phyloP scores from a whole-genome alignment of 2,113 vertebrate genomes.

The Leptobrachium ailaonicum region DNA sequence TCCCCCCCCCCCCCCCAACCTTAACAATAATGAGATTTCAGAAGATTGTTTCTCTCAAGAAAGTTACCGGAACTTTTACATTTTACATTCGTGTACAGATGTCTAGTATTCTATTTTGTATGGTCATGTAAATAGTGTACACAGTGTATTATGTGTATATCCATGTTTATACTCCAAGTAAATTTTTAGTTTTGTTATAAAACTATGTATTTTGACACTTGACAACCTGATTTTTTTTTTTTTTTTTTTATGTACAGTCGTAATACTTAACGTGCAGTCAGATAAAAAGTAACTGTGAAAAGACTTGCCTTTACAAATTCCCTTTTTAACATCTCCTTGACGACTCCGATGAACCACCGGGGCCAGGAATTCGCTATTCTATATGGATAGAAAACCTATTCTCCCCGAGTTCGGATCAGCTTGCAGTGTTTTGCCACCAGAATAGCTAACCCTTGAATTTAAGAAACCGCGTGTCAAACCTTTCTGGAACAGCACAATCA shows the following conservation, averaged over 20 bases:
- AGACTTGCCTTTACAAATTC: constrained; percentile 76
- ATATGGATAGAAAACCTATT: no score
- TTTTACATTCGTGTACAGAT: constrained; percentile 53
- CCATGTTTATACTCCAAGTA: constrained; percentile 85
- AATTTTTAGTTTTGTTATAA: constrained; percentile 96
- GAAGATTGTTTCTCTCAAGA: constrained; percentile 11
- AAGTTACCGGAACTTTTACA: constrained; percentile 48
- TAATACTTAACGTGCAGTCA: constrained; percentile 59
- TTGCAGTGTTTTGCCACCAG: not conserved
- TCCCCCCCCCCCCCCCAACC: not conserved
- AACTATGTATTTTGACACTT: constrained; percentile 80
- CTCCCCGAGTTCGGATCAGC: not conserved
- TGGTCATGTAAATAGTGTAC: constrained; percentile 86
- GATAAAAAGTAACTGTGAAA: constrained; percentile 58
- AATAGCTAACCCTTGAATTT: no score
- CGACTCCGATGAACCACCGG: no score
- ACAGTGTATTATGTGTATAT: constrained; percentile 93
- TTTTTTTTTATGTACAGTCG: constrained; percentile 68
- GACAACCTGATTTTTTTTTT: constrained; percentile 75
- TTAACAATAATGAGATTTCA: not conserved
- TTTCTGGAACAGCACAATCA: no score
- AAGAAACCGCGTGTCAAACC: no score
- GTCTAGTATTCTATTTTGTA: constrained; percentile 77
- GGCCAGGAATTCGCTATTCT: not conserved
- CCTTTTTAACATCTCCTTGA: not conserved